phyloP scores from a whole-genome alignment of 2,113 vertebrate genomes.

The Porphyrio hochstetteri region DNA sequence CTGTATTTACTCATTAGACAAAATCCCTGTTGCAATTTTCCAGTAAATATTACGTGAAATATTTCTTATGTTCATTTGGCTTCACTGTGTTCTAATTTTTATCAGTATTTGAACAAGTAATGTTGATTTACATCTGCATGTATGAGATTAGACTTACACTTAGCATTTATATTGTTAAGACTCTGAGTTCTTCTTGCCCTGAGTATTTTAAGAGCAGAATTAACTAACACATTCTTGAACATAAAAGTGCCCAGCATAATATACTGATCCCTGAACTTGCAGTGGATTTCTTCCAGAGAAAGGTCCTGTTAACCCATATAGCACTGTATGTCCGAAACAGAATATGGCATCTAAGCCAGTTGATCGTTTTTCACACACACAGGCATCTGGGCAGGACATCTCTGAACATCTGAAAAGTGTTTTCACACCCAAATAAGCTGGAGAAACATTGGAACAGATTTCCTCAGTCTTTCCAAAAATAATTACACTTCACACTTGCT shows the following conservation, averaged over 20 bases:
- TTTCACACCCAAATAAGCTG: not conserved
- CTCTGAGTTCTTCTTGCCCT: not conserved
- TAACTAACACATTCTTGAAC: not conserved
- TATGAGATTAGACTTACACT: constrained; percentile 23
- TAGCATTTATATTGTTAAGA: constrained; percentile 3
- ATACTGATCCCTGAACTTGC: not conserved
- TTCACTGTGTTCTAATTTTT: constrained; percentile 53
- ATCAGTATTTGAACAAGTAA: constrained; percentile 45
- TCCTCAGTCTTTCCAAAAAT: not conserved
- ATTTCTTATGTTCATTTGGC: constrained; percentile 32
- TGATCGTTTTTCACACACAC: not conserved
- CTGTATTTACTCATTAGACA: constrained; percentile 58
- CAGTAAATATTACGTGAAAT: constrained; percentile 54
- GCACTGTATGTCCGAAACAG: not conserved
- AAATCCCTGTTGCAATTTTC: constrained; percentile 38
- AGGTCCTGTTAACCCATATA: not conserved
- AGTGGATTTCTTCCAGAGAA: not conserved
- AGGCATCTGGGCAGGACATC: not conserved
- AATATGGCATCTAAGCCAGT: not conserved
- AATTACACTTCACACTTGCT: not conserved
- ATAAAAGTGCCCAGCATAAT: not conserved
- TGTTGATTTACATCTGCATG: constrained; percentile 14
- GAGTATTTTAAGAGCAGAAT: constrained; percentile 19
- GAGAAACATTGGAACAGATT: not conserved
- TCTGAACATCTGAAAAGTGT: not conserved